Percentiles rank a stretch among this genome's conserved stretches.
phyloP scores from a whole-genome alignment of 92 coral and sea anemone genomes.

The Plumapathes pennacea region DNA sequence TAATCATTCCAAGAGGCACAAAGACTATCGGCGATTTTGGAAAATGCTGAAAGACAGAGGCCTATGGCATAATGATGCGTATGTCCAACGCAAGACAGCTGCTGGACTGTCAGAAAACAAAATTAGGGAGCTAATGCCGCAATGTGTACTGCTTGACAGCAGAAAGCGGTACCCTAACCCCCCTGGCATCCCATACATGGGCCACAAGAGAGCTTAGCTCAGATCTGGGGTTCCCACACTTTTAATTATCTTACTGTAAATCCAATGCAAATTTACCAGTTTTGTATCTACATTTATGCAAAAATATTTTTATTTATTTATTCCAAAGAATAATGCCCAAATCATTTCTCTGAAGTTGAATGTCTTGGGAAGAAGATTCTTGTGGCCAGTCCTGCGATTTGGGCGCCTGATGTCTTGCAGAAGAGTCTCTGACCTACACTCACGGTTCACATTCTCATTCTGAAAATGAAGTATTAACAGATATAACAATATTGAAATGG shows the following conservation, averaged over 20 bases:
- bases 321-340: conserved; percentile 5
- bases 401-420: conserved; percentile 5
- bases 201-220: no score
- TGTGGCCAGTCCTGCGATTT: conserved; percentile 9
- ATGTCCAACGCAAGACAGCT: not conserved
- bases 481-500: no score
- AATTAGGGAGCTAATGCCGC: conserved; percentile 11
- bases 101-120: conserved; percentile 3
- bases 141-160: conserved; percentile 20
- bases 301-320: no score
- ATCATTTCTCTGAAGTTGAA: conserved; percentile 5
- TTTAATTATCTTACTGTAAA: no score
- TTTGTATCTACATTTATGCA: no score
- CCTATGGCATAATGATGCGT: conserved; percentile 4
- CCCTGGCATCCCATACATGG: conserved; percentile 7
- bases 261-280: no score
- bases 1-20: conserved; percentile 4
- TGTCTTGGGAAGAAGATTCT: not conserved
- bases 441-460: conserved; percentile 9
- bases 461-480: no score
- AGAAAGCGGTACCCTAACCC: conserved; percentile 15
- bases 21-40: not conserved
- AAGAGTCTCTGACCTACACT: conserved; percentile 1
- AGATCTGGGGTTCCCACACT: no score
- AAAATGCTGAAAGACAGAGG: conserved; percentile 16